phyloP scores from a whole-genome alignment of 2,797 vertebrate species.

The Chaetophractus vellerosus region DNA sequence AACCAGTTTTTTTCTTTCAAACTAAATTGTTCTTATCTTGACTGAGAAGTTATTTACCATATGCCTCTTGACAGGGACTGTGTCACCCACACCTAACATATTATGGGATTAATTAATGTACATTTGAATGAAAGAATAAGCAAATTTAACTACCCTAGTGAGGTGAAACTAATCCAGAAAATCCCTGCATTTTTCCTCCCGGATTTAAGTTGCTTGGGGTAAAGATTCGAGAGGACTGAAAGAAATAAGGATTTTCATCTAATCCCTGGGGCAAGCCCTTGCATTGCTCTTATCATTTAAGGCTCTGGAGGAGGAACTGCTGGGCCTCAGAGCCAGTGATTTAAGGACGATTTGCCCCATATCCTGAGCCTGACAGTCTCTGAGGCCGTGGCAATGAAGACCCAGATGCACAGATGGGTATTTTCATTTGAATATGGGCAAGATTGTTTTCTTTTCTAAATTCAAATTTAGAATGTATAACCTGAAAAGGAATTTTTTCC shows the following conservation, averaged over 20 bases:
- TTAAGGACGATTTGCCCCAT: not conserved
- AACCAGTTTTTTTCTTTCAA: conserved; percentile 3
- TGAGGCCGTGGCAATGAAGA: not conserved
- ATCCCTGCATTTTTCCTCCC: not conserved
- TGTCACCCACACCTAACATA: not conserved
- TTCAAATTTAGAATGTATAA: not conserved
- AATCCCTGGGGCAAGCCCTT: not conserved
- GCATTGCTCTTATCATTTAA: not conserved
- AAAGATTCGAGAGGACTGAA: not conserved
- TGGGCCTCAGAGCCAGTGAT: not conserved
- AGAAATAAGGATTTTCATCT: not conserved
- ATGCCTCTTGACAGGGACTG: not conserved
- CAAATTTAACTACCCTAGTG: not conserved
- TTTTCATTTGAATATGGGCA: not conserved
- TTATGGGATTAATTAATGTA: not conserved
- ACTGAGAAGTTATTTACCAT: not conserved
- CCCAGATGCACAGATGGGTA: not conserved
- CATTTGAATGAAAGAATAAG: not conserved
- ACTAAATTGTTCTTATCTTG: not conserved
- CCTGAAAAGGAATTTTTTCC: not conserved
- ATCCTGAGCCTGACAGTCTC: not conserved
- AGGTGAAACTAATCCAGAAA: not conserved
- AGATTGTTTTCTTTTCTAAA: not conserved
- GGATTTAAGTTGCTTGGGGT: not conserved
- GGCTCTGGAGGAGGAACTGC: not conserved